These are phyloP conservation scores for Noctua janthina DNA, from an alignment of 2,888 invertebrate genomes.

Conservation along the genomic window DNA sequence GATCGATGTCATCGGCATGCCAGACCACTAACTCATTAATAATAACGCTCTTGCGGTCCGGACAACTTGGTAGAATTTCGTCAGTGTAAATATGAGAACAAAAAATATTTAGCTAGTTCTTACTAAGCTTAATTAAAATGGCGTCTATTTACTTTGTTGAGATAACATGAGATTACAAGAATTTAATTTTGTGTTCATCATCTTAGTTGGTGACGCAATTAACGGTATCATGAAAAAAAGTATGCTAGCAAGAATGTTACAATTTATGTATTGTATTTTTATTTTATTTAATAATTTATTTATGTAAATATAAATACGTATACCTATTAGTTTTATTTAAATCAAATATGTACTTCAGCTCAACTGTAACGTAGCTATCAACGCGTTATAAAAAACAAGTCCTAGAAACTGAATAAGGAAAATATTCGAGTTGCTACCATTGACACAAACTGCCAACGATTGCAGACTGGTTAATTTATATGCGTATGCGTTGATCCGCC, in stretches of 20 bases:
- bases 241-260: neutral
- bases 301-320: conserved; percentile 7
- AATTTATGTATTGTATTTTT: conserved; percentile 3
- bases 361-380: conserved; percentile 16
- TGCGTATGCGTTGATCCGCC: conserved; percentile 56
- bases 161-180: conserved; percentile 30
- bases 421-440: conserved; percentile 41
- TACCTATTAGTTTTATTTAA: conserved; percentile 5
- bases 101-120: conserved; percentile 26
- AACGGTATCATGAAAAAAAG: conserved; percentile 6
- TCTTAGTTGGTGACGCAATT: conserved; percentile 18
- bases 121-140: conserved; percentile 21
- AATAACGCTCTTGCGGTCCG: conserved; percentile 15
- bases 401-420: conserved; percentile 52
- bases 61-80: neutral
- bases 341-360: conserved; percentile 12
- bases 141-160: conserved; percentile 25
- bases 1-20: conserved; percentile 6
- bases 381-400: conserved; percentile 24
- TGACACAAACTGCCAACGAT: conserved; percentile 43
- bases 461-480: conserved; percentile 62
- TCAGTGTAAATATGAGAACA: conserved; percentile 2
- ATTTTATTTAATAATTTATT: conserved; percentile 19
- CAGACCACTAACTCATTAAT: neutral
- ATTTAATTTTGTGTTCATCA: conserved; percentile 6